phyloP scores from a whole-genome alignment of 2,797 vertebrate genomes.

The Podarcis lilfordi region DNA sequence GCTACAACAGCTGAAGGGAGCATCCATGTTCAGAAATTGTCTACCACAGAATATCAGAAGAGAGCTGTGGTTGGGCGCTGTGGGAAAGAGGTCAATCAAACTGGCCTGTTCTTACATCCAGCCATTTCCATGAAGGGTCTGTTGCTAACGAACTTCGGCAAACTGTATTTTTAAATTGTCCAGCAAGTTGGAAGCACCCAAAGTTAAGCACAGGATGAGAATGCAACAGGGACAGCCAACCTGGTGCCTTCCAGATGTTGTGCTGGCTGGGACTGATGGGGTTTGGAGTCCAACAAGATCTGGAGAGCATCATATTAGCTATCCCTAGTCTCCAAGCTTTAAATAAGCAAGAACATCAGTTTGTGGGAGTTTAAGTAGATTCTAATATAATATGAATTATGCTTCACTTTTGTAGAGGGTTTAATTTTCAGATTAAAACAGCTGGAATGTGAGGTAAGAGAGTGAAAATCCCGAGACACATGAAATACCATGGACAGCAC shows the following conservation, averaged over 20 bases:
- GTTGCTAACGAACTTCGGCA: neutral
- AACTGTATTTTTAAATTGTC: neutral
- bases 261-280: no score
- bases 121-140: neutral
- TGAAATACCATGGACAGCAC: conserved; percentile 18
- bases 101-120: neutral
- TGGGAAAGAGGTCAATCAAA: neutral
- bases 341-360: neutral
- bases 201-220: neutral
- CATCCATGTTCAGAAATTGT: no score
- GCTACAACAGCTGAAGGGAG: neutral
- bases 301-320: neutral
- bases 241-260: no score
- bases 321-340: neutral
- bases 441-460: neutral
- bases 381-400: neutral
- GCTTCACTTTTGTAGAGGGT: neutral
- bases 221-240: neutral
- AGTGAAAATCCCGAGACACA: neutral
- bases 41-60: no score
- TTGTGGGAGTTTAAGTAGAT: neutral
- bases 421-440: neutral
- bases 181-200: neutral
- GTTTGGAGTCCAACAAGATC: neutral
- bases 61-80: neutral